These are phyloP conservation scores for Vireo griseus DNA, from an alignment of 2,797 vertebrate genomes.

Conservation along the genomic window DNA sequence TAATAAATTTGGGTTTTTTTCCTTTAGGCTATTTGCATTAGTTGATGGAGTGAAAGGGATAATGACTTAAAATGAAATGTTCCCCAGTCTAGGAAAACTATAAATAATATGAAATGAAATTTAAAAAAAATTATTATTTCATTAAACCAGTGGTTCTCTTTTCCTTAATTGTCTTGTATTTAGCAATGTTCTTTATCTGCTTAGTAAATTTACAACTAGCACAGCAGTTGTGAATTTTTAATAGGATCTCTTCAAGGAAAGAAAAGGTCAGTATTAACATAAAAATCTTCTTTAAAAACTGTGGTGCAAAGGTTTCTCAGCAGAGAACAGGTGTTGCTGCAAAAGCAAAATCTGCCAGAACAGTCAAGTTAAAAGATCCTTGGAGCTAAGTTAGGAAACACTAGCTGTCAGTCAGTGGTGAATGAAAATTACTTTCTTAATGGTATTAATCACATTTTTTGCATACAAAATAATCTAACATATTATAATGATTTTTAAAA, in stretches of 20 bases:
- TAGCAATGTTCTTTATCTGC: conserved; percentile 64
- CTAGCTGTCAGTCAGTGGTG: background rate
- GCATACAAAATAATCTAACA: background rate
- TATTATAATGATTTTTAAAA: background rate
- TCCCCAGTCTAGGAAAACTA: background rate
- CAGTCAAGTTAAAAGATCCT: conserved; percentile 14
- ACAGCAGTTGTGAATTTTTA: conserved; percentile 75
- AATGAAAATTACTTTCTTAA: background rate
- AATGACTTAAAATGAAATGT: background rate
- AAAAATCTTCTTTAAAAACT: conserved; percentile 73
- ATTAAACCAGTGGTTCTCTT: conserved; percentile 18
- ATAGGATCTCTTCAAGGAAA: conserved; percentile 67
- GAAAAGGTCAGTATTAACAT: conserved; percentile 78
- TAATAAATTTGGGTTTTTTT: background rate
- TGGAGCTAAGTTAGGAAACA: conserved; percentile 9
- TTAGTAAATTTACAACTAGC: conserved; percentile 70
- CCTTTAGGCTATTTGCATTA: background rate
- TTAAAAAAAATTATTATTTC: background rate
- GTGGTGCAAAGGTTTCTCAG: conserved; percentile 68
- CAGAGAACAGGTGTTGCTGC: conserved; percentile 68
- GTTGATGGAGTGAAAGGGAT: background rate
- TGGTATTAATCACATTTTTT: background rate
- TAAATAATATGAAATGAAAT: background rate
- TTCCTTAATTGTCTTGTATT: conserved; percentile 64
- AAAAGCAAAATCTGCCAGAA: conserved; percentile 50